A percentile compares a stretch with the other conserved stretches of the same genome.
Evolutionary conservation across 2,113 vertebrate species (phyloP).

Genomic region (Cyphomyrus discorhynchus): DNA sequence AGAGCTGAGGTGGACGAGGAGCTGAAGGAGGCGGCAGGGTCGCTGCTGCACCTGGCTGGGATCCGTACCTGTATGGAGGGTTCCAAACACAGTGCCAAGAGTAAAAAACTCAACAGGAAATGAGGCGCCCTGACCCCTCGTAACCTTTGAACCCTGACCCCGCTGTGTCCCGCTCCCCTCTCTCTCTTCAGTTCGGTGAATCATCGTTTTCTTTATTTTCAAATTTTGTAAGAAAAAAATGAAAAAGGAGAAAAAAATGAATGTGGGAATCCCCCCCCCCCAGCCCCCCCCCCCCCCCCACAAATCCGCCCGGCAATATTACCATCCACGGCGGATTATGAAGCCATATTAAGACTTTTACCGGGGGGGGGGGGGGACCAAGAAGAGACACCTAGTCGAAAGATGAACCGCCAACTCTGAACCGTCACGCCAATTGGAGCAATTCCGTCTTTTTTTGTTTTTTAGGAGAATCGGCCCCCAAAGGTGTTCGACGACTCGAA

Average conservation of each 20-base stretch:
- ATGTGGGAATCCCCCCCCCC: slow-evolving; percentile 48
- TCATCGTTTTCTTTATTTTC: slow-evolving; percentile 57
- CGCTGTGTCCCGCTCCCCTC: slow-evolving; percentile 53
- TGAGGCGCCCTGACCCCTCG: slow-evolving; percentile 50
- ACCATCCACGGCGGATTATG: slow-evolving; percentile 87
- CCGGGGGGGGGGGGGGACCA: slow-evolving; percentile 39
- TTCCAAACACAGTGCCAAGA: slow-evolving; percentile 80
- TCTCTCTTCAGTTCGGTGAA: slow-evolving; percentile 56
- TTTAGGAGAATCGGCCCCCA: slow-evolving; percentile 40
- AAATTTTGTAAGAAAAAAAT: slow-evolving; percentile 60
- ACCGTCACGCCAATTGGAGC: slow-evolving; percentile 45
- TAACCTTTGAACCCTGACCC: slow-evolving; percentile 50
- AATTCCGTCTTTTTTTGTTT: slow-evolving; percentile 37
- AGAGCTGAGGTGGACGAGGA: slow-evolving; percentile 91
- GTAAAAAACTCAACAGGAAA: slow-evolving; percentile 85
- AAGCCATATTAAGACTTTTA: slow-evolving; percentile 93
- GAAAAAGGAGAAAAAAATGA: not conserved
- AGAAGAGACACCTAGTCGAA: slow-evolving; percentile 50
- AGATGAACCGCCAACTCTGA: slow-evolving; percentile 52
- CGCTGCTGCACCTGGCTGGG: slow-evolving; percentile 91
- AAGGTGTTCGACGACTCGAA: slow-evolving; percentile 51
- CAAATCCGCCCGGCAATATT: slow-evolving; percentile 70
- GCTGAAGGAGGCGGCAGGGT: slow-evolving; percentile 95
- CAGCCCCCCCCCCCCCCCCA: slow-evolving; percentile 56
- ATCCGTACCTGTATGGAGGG: slow-evolving; percentile 82